phyloP scores from a whole-genome alignment of 2,888 invertebrate species.

The Tyria jacobaeae region DNA sequence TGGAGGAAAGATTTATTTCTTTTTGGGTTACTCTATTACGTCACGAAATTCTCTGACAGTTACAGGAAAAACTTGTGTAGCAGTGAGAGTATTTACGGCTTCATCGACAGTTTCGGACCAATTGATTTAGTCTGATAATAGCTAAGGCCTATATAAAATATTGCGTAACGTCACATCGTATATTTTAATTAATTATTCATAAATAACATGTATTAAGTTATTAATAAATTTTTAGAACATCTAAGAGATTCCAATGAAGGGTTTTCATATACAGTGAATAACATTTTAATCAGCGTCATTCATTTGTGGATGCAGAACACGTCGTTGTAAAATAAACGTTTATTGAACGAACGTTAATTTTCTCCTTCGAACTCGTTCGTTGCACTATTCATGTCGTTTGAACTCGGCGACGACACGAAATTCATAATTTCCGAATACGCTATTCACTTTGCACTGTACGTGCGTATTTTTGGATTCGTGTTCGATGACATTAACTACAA shows the following conservation, averaged over 20 bases:
- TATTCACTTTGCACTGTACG: constrained; percentile 47
- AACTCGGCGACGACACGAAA: constrained; percentile 40
- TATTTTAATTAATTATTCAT: too few species aligned
- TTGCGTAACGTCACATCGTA: too few species aligned
- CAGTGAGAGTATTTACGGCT: neutral
- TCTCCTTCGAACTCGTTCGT: constrained; percentile 39
- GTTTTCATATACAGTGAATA: neutral
- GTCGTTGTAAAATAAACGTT: constrained; percentile 1
- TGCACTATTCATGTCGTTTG: constrained; percentile 47
- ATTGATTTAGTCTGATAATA: neutral
- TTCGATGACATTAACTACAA: constrained; percentile 33
- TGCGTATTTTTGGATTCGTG: constrained; percentile 41
- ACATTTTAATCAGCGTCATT: neutral
- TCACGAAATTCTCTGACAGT: neutral
- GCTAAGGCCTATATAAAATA: too few species aligned
- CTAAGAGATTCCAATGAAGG: neutral
- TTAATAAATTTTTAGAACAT: neutral
- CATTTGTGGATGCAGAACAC: neutral
- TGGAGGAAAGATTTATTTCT: neutral
- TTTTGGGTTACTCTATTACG: neutral
- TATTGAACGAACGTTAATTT: constrained; percentile 27
- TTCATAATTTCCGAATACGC: constrained; percentile 51
- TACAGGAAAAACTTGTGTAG: neutral
- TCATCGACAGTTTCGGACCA: neutral
- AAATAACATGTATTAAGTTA: too few species aligned